A percentile compares a stretch with the other conserved stretches of the same genome.
These are phyloP conservation scores for Lophura nycthemera DNA, from an alignment of 2,113 vertebrate species.

Conservation along the genomic window DNA sequence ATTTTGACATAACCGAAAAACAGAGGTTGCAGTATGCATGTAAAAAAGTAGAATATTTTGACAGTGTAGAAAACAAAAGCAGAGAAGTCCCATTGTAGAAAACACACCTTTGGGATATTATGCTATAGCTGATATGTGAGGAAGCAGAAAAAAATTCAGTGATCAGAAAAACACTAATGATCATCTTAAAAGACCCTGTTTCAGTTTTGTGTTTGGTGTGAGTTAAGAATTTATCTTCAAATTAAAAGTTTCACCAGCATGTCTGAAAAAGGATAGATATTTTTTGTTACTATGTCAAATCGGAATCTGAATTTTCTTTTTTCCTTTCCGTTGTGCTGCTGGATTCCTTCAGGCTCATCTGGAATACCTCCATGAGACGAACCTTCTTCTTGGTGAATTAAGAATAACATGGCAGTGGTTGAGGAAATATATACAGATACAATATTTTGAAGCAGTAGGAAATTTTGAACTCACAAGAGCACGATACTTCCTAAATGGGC, in stretches of 20 bases:
- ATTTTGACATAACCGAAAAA: not conserved
- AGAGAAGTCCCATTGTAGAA: not conserved
- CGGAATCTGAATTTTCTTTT: not conserved
- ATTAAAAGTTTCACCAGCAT: not conserved
- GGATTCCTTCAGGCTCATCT: not conserved
- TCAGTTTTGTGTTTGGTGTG: not conserved
- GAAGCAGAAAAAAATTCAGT: not conserved
- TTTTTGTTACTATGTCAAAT: not conserved
- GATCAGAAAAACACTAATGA: not conserved
- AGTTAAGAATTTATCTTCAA: not conserved
- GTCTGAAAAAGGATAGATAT: not conserved
- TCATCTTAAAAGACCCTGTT: not conserved
- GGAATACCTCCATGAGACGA: not conserved
- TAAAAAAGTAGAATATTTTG: not conserved
- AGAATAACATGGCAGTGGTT: constrained; percentile 12
- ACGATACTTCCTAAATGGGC: not conserved
- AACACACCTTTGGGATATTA: not conserved
- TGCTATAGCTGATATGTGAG: not conserved
- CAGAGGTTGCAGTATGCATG: not conserved
- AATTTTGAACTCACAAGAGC: not conserved
- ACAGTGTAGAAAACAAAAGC: not conserved
- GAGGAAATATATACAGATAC: not conserved
- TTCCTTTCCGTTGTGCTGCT: not conserved
- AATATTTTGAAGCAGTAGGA: not conserved
- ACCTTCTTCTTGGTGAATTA: not conserved